A percentile compares a stretch with the other conserved stretches of the same genome.
phyloP scores from a whole-genome alignment of 1,140 invertebrate species.

The Brachionus paranguensis region DNA sequence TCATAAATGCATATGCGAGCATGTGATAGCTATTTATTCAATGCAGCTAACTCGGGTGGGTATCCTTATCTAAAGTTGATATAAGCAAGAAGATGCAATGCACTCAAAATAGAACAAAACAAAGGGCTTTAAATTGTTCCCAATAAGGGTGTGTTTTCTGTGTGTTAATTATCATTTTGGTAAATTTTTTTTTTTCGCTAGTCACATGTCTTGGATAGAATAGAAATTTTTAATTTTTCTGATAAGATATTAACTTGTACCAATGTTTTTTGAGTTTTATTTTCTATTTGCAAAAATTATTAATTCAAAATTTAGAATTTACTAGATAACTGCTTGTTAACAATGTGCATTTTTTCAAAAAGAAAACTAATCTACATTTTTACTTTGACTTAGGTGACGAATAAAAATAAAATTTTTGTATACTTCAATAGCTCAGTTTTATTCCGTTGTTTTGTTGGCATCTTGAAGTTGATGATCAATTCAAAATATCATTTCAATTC shows the following conservation, averaged over 20 bases:
- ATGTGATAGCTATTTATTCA: background rate
- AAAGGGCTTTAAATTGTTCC: background rate
- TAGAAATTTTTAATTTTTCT: background rate
- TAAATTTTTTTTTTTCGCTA: background rate
- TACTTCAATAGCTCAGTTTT: too few species aligned
- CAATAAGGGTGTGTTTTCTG: background rate
- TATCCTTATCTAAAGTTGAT: background rate
- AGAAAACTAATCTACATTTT: too few species aligned
- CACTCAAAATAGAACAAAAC: background rate
- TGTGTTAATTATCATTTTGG: background rate
- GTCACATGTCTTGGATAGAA: background rate
- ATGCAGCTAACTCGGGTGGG: background rate
- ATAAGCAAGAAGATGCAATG: background rate
- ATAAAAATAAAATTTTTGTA: too few species aligned
- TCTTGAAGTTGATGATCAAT: too few species aligned
- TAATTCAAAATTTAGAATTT: background rate
- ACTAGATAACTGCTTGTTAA: too few species aligned
- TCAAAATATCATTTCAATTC: too few species aligned
- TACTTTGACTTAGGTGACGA: too few species aligned
- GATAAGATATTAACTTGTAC: background rate
- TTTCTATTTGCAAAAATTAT: background rate
- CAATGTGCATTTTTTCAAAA: too few species aligned
- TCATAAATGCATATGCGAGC: background rate
- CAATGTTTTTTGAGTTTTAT: background rate
- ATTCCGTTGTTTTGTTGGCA: too few species aligned